phyloP scores from a whole-genome alignment of 2,797 vertebrate genomes.

The Gobionotothen gibberifrons region DNA sequence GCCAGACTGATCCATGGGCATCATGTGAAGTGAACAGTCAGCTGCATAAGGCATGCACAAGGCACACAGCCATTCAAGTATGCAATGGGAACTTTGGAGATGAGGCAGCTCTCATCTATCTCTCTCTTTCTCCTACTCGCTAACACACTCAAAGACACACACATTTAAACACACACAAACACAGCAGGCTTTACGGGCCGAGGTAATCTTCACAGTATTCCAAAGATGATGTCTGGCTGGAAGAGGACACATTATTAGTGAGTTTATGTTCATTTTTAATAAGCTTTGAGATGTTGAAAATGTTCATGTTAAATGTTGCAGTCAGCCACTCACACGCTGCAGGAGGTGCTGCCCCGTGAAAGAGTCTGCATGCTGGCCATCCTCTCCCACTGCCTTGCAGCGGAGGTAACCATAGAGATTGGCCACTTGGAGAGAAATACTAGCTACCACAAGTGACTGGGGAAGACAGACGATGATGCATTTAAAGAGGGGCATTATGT shows the following conservation, averaged over 20 bases:
- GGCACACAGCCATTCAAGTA: constrained; percentile 47
- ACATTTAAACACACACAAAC: background rate
- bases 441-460: constrained; percentile 87
- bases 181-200: constrained; percentile 15
- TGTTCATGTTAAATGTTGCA: constrained; percentile 18
- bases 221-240: constrained; percentile 75
- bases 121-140: background rate
- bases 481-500: constrained; percentile 1
- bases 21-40: constrained; percentile 25
- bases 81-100: constrained; percentile 31
- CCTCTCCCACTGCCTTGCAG: constrained; percentile 85
- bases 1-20: constrained; percentile 19
- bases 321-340: constrained; percentile 78
- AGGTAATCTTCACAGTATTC: constrained; percentile 61
- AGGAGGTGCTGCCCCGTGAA: constrained; percentile 80
- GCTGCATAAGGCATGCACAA: constrained; percentile 39
- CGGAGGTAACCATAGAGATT: constrained; percentile 90
- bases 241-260: constrained; percentile 33
- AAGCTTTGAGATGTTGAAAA: constrained; percentile 12
- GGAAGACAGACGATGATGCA: constrained; percentile 10
- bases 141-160: background rate
- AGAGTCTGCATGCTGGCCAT: constrained; percentile 69
- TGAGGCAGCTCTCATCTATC: constrained; percentile 15
- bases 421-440: constrained; percentile 87
- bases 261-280: constrained; percentile 17